phyloP scores from a whole-genome alignment of 2,113 vertebrate genomes.

The Alouatta palliata region DNA sequence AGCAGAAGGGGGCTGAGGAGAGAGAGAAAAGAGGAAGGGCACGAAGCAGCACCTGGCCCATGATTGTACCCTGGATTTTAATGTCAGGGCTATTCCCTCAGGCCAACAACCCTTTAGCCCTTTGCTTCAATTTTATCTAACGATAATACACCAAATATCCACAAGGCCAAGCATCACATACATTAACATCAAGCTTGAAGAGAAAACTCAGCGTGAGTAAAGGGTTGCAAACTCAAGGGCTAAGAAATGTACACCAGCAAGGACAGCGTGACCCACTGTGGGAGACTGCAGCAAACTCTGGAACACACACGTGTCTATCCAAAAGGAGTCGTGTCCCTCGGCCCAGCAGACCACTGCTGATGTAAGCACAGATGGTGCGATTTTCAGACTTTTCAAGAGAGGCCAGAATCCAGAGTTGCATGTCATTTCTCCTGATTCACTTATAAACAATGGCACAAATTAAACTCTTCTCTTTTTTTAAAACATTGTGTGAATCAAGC shows the following conservation, averaged over 20 bases:
- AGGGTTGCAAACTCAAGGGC: not conserved
- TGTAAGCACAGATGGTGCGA: not conserved
- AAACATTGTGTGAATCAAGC: not conserved
- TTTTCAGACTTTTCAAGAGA: not conserved
- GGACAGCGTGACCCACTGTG: rapidly evolving
- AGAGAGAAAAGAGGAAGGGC: not conserved
- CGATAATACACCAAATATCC: not conserved
- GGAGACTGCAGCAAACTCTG: not conserved
- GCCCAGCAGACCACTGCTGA: not conserved
- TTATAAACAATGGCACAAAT: conserved; percentile 14
- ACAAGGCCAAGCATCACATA: not conserved
- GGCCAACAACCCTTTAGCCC: not conserved
- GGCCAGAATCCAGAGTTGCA: not conserved
- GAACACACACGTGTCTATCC: rapidly evolving
- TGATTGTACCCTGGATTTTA: not conserved
- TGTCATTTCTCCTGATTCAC: not conserved
- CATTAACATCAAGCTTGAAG: not conserved
- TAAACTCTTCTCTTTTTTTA: not conserved
- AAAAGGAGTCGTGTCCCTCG: not conserved
- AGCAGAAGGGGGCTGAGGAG: not conserved
- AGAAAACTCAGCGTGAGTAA: not conserved
- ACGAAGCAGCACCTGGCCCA: not conserved
- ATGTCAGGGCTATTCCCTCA: not conserved
- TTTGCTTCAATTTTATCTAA: not conserved
- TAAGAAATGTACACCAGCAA: rapidly evolving